Conservation (phyloP, 30 jellyfish, hydroid and myxozoan genomes). For the Nemopilema nomurai region DNA sequence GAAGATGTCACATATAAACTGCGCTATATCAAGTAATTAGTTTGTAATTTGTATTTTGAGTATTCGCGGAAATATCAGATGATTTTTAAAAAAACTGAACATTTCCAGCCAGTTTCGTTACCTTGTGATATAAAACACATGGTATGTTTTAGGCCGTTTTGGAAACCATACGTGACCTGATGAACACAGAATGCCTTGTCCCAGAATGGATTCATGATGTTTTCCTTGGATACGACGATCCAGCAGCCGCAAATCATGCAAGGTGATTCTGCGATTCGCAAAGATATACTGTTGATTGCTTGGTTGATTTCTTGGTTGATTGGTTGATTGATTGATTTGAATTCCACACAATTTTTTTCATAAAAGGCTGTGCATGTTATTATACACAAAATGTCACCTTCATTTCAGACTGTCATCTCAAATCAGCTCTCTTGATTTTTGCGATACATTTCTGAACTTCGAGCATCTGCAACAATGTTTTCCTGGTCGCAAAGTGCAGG, state of each 20-base stretch:
- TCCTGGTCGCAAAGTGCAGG: constrained; percentile 85
- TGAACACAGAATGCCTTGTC: constrained; percentile 96
- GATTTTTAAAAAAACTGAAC: too few relatives aligned
- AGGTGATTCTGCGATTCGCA: constrained; percentile 41
- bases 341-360: neutral
- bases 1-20: neutral
- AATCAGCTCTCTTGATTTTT: constrained; percentile 78
- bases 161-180: constrained; percentile 97
- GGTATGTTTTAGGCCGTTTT: constrained; percentile 89
- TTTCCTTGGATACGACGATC: constrained; percentile 98
- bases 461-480: constrained; percentile 91
- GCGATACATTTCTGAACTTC: constrained; percentile 89
- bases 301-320: too few relatives aligned
- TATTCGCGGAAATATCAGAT: too few relatives aligned
- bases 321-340: too few relatives aligned
- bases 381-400: neutral
- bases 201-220: constrained; percentile 99
- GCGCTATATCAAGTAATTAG: neutral
- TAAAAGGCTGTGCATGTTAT: too few relatives aligned
- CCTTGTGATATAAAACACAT: too few relatives aligned
- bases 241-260: constrained; percentile 94
- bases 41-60: neutral
- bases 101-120: too few relatives aligned
- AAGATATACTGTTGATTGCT: neutral
- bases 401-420: constrained; percentile 74